A percentile compares a stretch with the other conserved stretches of the same genome.
phyloP scores from a whole-genome alignment of 2,113 vertebrate genomes.

The Xenus cinereus region DNA sequence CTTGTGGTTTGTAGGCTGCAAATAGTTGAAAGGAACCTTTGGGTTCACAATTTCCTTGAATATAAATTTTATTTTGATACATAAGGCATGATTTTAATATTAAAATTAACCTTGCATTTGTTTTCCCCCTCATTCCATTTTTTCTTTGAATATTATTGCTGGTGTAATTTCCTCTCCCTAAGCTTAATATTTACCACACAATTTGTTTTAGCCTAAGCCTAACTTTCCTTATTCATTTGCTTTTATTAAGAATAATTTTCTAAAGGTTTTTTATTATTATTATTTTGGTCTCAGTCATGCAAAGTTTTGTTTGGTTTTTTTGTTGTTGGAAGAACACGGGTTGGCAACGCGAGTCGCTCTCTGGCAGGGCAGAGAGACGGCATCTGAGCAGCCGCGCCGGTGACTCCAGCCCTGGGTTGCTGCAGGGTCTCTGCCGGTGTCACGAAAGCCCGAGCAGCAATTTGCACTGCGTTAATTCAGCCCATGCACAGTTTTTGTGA shows the following conservation, averaged over 20 bases:
- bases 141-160: neutral
- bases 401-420: neutral
- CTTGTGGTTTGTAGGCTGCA: slow-evolving; percentile 64
- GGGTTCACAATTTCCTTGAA: slow-evolving; percentile 65
- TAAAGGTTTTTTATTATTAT: neutral
- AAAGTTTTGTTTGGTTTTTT: neutral
- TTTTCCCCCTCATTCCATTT: neutral
- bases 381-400: neutral
- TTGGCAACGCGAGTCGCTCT: neutral
- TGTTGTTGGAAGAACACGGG: neutral
- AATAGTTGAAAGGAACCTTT: slow-evolving; percentile 65
- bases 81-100: slow-evolving; percentile 53
- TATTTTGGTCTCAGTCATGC: neutral
- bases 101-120: slow-evolving; percentile 47
- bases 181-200: slow-evolving; percentile 21
- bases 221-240: neutral
- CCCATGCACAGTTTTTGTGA: neutral
- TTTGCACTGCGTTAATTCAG: neutral
- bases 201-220: slow-evolving; percentile 16
- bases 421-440: neutral
- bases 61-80: slow-evolving; percentile 67
- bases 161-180: neutral
- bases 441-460: neutral
- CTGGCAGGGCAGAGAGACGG: neutral
- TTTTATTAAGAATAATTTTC: neutral